These are phyloP conservation scores for Eueremaeus valkanovi DNA, from an alignment of 2,888 invertebrate genomes.

Conservation along the genomic window DNA sequence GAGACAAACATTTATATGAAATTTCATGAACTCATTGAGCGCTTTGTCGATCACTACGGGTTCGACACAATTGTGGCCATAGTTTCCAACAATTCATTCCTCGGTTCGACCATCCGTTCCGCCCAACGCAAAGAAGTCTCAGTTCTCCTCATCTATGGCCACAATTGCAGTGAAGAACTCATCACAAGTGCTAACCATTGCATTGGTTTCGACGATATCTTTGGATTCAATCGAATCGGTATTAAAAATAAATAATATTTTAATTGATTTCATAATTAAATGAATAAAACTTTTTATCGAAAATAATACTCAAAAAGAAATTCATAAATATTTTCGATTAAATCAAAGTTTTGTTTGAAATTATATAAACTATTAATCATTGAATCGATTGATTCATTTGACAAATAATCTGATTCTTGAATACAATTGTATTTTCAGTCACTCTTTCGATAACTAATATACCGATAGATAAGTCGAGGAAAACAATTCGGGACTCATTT, in stretches of 20 bases:
- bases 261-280: no score
- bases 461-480: not conserved
- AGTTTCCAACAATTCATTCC: not conserved
- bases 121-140: not conserved
- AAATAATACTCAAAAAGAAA: no score
- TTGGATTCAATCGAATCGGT: not conserved
- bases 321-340: no score
- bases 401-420: not conserved
- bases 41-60: not conserved
- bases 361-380: no score
- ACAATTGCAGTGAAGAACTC: not conserved
- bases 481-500: constrained; percentile 16
- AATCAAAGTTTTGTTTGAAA: not conserved
- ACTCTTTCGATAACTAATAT: constrained; percentile 9
- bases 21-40: not conserved
- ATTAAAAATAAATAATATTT: no score
- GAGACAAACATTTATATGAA: not conserved
- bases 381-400: not conserved
- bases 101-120: not conserved
- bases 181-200: not conserved
- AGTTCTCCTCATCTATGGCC: not conserved
- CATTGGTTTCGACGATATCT: not conserved
- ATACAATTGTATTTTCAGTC: not conserved
- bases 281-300: no score
- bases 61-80: constrained; percentile 7